Percentiles rank a stretch among this genome's conserved stretches.
These are phyloP conservation scores for Silurus lanzhouensis DNA, from an alignment of 2,797 vertebrate species.

Conservation along the genomic window DNA sequence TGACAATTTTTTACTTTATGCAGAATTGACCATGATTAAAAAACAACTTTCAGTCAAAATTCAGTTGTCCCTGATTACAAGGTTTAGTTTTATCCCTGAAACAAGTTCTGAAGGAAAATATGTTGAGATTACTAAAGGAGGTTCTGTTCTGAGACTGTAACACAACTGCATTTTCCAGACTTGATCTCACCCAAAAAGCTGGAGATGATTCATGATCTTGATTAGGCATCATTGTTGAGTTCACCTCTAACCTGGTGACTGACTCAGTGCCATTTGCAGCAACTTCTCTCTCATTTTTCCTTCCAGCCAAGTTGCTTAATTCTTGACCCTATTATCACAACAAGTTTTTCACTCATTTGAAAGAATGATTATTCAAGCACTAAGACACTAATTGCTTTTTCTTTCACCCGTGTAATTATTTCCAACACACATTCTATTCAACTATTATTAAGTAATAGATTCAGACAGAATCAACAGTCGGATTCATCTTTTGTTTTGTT, in stretches of 20 bases:
- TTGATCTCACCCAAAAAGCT: neutral
- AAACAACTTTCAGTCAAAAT: neutral
- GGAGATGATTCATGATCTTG: conserved; percentile 3
- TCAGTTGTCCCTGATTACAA: conserved; percentile 5
- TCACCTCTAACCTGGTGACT: neutral
- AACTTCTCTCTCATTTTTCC: neutral
- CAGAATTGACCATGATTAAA: neutral
- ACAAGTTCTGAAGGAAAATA: conserved; percentile 44
- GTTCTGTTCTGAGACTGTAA: neutral
- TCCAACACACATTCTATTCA: neutral
- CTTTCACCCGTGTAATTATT: conserved; percentile 3
- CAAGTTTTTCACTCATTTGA: neutral
- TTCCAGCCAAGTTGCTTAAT: neutral
- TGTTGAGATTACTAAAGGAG: conserved; percentile 11
- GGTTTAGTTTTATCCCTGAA: conserved; percentile 37
- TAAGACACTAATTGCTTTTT: neutral
- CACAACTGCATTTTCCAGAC: neutral
- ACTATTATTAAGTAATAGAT: conserved; percentile 6
- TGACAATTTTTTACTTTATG: neutral
- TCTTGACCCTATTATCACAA: conserved; percentile 1
- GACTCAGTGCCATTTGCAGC: neutral
- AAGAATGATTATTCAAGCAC: neutral
- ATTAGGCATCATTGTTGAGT: neutral
- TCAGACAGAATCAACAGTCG: conserved; percentile 10
- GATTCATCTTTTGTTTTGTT: neutral